Evolutionary conservation across 2,888 invertebrate genomes (phyloP), one percentile per base, ranked within the genome.

Genomic region (Sesia apiformis): DNA sequence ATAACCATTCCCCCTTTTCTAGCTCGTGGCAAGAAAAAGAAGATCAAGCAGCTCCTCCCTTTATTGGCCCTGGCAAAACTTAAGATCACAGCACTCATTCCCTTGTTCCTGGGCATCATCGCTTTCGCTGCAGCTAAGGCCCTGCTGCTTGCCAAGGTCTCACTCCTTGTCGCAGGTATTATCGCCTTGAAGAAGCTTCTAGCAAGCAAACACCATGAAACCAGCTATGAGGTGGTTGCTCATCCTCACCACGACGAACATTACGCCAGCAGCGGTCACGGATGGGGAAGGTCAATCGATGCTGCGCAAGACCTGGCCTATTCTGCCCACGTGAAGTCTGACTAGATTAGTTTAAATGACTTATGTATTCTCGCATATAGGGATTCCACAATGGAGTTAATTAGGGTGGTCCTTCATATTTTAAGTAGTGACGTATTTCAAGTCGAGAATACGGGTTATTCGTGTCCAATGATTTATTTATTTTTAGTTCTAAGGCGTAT

Each of bases 51-150:
- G 67, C 92, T 95, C 68, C 81, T 94, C 69, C 94, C 95, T 38
- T 90, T 96, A 63, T 86, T 96, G 64, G 90, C 95, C 66, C 89
- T 96, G 59, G 90, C 96, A 70, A 94, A 95, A 76, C 81, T 96
- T 73, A 96, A 96, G 90, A 93, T 89, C 64, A 93, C 94, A 59
- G 93, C 94, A 39, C 90, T 96, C 59, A 92, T 95, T 65, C 96
- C 95, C 40, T 85, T 96, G 62, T 93, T 93, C 69, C 91, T 96
- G 55, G 96, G 76, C 52, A 86, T 89, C 72, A 92, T 96, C 64
- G 96, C 95, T 39, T 90, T 96, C 55, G 91, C 95, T 53, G 95
- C 96, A n/a, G 94, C 96, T 85, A 96, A 96, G 87, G 96, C 96
- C 49, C 90, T 96, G 57, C 87, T 96, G 59, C 91, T 96, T 65